Evolutionary conservation across 2,888 invertebrate species (phyloP), one percentile per base, ranked within the genome.

Genomic region (Andrena praecox): DNA sequence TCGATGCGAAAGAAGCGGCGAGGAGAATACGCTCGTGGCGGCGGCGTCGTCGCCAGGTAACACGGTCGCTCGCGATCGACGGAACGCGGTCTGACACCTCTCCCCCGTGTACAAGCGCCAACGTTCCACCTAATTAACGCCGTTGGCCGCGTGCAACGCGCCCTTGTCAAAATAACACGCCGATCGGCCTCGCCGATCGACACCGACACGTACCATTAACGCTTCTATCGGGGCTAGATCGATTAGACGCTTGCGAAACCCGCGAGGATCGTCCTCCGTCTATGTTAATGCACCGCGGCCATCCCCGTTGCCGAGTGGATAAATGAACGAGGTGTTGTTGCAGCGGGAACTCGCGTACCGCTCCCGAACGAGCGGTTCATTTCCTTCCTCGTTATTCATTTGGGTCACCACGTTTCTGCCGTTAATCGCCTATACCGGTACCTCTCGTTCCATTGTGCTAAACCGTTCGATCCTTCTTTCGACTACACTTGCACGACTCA

Each of bases 161-260:
- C 70, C 64, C 77, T 85, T 86, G 86, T 86, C 86, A 86, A 86
- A 86, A 86, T 86, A 86, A 86, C 83, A 85, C 80, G 85, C 20
- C 85, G 85, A 86, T 83, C 85, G 82, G 75, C 76, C 82, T 77
- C 73, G 66, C 69, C 85, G 85, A 85, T 84, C 82, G 79, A 85
- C 85, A 80, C 82, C 80, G 85, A 85, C 85, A 85, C 85, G 82
- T 82, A 85, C 82, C 85, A 82, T 85, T 85, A 82, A 85, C 80
- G 74, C 72, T 63, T 63, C 59, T 80, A 82, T 79, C 85, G 70
- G 70, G 48, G 77, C 79, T 85, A 85, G 85, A 85, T 85, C 85
- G 70, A 85, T 85, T 80, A 77, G 85, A 70, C 69, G 77, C 52
- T 59, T 70, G 81, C 81, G 74, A 74, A 80, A 71, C 69, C 48